These are phyloP conservation scores for Atractosteus spatula DNA, from an alignment of 2,113 vertebrate species.

Conservation along the genomic window DNA sequence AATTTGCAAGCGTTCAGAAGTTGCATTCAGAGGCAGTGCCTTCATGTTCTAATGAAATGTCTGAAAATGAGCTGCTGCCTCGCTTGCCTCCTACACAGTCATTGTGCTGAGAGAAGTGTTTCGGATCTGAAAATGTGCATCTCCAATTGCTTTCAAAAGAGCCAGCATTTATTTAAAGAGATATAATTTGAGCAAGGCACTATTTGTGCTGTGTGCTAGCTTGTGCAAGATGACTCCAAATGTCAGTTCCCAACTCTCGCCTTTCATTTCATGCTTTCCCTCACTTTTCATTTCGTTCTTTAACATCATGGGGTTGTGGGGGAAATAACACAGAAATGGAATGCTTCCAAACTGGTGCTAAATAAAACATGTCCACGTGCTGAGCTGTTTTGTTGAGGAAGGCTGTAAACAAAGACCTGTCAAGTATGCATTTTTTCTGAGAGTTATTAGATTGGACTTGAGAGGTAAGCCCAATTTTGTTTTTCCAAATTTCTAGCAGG, in stretches of 20 bases:
- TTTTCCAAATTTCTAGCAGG: neutral
- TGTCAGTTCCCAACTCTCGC: neutral
- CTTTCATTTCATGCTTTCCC: neutral
- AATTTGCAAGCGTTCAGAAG: too few species aligned
- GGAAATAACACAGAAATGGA: too few species aligned
- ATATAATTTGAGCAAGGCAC: neutral
- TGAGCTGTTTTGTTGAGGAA: too few species aligned
- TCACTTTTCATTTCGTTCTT: neutral
- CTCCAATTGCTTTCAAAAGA: neutral
- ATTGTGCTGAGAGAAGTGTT: neutral
- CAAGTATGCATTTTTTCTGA: too few species aligned
- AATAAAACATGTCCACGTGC: too few species aligned
- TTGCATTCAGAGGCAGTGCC: too few species aligned
- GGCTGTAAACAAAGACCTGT: too few species aligned
- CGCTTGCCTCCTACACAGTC: neutral
- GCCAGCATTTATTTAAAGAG: neutral
- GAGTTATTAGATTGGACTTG: too few species aligned
- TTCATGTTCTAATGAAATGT: neutral
- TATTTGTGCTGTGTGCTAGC: neutral
- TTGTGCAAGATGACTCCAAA: neutral
- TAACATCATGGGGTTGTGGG: neutral
- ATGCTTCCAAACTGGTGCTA: too few species aligned
- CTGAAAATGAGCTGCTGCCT: neutral
- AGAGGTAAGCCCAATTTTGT: too few species aligned
- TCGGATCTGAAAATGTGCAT: neutral